These are phyloP conservation scores for Rugalucina vietnamica DNA, from an alignment of 2,888 invertebrate species.

Conservation along the genomic window DNA sequence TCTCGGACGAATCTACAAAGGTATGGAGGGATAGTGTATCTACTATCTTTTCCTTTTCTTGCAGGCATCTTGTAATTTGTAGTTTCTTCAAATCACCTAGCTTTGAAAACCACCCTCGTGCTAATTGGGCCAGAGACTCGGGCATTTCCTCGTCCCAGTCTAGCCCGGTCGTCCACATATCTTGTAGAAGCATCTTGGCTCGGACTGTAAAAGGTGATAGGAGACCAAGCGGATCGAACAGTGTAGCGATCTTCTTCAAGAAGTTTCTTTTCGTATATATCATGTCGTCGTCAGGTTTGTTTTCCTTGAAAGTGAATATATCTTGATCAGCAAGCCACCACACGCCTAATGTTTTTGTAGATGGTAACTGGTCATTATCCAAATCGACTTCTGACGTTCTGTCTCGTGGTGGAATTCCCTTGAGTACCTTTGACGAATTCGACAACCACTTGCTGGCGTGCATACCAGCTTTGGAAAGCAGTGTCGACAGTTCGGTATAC, in stretches of 20 bases:
- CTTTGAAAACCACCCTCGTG: constrained; percentile 24
- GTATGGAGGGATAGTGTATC: constrained; percentile 18
- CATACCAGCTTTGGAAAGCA: constrained; percentile 51
- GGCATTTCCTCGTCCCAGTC: constrained; percentile 72
- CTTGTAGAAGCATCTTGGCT: constrained; percentile 72
- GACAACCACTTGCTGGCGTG: constrained; percentile 50
- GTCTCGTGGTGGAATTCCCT: constrained; percentile 43
- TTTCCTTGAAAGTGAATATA: constrained; percentile 33
- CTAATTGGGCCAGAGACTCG: neutral
- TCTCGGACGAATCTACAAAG: constrained; percentile 52
- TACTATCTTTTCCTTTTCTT: neutral
- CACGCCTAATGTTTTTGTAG: constrained; percentile 54
- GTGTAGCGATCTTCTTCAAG: constrained; percentile 63
- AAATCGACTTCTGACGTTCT: constrained; percentile 43
- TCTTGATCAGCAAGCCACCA: constrained; percentile 51
- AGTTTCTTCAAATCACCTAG: constrained; percentile 14
- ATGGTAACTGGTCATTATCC: constrained; percentile 37
- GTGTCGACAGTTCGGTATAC: constrained; percentile 40
- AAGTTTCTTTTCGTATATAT: constrained; percentile 69
- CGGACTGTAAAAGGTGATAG: constrained; percentile 63
- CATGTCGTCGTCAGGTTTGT: neutral
- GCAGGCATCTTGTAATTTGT: constrained; percentile 43
- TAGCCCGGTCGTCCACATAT: constrained; percentile 66
- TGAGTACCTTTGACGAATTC: constrained; percentile 48
- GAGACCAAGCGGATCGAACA: constrained; percentile 78